Evolutionary conservation across 2,797 vertebrate genomes (phyloP).

Genomic region (Gymnoscopelus braueri): DNA sequence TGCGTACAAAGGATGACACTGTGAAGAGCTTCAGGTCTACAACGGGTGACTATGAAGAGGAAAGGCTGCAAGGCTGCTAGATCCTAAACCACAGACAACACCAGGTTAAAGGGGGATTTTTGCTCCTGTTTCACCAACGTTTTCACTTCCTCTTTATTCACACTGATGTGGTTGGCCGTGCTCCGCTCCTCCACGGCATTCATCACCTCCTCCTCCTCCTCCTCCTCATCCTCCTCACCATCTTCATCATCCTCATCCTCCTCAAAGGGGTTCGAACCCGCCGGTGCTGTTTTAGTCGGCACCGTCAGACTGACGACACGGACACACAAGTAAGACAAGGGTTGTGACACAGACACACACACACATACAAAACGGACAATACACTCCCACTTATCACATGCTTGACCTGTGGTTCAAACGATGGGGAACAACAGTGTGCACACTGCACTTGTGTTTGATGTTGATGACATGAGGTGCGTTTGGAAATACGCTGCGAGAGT

Average conservation of each 20-base stretch:
- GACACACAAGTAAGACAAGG: slow-evolving; percentile 83
- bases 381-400: neutral
- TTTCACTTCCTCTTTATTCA: slow-evolving; percentile 95
- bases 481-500: too few relatives aligned
- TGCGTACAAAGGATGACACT: too few relatives aligned
- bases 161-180: slow-evolving; percentile 85
- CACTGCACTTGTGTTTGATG: too few relatives aligned
- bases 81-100: too few relatives aligned
- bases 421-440: neutral
- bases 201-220: slow-evolving; percentile 84
- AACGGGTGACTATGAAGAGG: too few relatives aligned
- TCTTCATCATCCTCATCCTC: slow-evolving; percentile 84
- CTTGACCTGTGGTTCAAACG: slow-evolving; percentile 9
- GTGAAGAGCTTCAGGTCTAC: too few relatives aligned
- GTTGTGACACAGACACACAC: slow-evolving; percentile 65
- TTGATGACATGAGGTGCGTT: too few relatives aligned
- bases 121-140: slow-evolving; percentile 92
- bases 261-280: slow-evolving; percentile 95
- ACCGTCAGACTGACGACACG: slow-evolving; percentile 89
- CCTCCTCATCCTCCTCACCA: slow-evolving; percentile 85
- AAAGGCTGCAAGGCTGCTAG: too few relatives aligned
- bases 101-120: slow-evolving; percentile 7
- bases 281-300: slow-evolving; percentile 86
- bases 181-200: slow-evolving; percentile 71
- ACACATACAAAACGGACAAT: slow-evolving; percentile 18